Evolutionary conservation across 2,888 invertebrate species (phyloP).

Genomic region (Caenorhabditis parvicauda): DNA sequence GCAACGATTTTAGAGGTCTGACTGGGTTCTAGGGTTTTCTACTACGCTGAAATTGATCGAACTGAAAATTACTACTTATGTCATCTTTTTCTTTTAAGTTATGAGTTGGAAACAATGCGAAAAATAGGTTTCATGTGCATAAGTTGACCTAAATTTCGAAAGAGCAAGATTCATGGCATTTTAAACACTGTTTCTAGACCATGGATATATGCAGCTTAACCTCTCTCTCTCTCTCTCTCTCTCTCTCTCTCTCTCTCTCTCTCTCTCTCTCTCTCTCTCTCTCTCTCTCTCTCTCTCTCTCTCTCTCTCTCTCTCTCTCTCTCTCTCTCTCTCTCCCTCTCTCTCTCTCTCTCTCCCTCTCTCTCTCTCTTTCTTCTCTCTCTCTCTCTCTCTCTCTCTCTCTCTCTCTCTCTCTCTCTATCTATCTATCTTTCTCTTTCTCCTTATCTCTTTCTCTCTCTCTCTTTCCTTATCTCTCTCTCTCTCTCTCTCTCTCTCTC

Average conservation of each 20-base stretch:
- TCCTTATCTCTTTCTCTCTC: background rate
- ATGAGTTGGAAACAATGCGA: no score
- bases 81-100: no score
- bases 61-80: background rate
- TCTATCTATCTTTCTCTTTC: background rate
- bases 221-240: slow-evolving; percentile 21
- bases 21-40: no score
- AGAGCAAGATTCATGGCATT: background rate
- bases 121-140: background rate
- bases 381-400: background rate
- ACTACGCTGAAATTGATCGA: no score
- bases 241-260: slow-evolving; percentile 9
- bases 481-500: no score
- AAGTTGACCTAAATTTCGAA: background rate
- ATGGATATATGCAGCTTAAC: slow-evolving; percentile 28
- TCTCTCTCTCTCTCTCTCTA: background rate
- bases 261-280: slow-evolving; percentile 4
- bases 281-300: slow-evolving; percentile 1
- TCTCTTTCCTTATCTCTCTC: background rate
- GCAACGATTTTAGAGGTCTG: slow-evolving; percentile 15
- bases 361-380: slow-evolving; percentile 11
- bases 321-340: slow-evolving; percentile 6
- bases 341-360: slow-evolving; percentile 2
- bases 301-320: slow-evolving; percentile 4
- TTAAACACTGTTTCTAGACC: slow-evolving; percentile 8